A percentile compares a stretch with the other conserved stretches of the same genome.
Evolutionary conservation across 2,888 invertebrate genomes (phyloP).

Genomic region (Omphaloscelis lunosa): DNA sequence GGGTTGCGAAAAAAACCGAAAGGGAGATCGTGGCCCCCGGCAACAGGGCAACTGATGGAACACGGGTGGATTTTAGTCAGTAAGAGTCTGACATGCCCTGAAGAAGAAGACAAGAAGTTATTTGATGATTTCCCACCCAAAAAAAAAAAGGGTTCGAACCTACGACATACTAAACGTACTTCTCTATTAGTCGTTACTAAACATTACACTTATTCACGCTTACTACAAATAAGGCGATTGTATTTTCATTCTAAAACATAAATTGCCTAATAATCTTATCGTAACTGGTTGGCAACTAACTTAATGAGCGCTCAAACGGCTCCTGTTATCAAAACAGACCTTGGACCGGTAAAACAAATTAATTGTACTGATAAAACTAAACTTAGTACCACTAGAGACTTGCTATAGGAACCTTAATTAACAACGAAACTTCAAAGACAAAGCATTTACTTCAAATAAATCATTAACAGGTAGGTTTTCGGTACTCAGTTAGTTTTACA

Average conservation of each 20-base stretch:
- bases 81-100: no score
- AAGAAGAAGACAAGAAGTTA: no score
- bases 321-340: constrained; percentile 40
- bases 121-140: no score
- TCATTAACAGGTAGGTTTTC: background rate
- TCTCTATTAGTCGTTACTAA: background rate
- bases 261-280: constrained; percentile 38
- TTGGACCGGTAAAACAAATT: constrained; percentile 28
- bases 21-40: no score
- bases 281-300: constrained; percentile 1
- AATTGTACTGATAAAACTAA: constrained; percentile 43
- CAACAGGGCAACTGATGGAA: no score
- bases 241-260: background rate
- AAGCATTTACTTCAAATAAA: constrained; percentile 5
- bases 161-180: no score
- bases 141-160: no score
- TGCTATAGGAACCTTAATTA: background rate
- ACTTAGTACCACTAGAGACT: background rate
- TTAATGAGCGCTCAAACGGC: constrained; percentile 38
- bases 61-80: no score
- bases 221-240: background rate
- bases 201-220: background rate
- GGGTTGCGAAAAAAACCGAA: no score
- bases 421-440: background rate
- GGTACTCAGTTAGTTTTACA: background rate